phyloP scores from a whole-genome alignment of 2,888 invertebrate species.

The Lysandra coridon region DNA sequence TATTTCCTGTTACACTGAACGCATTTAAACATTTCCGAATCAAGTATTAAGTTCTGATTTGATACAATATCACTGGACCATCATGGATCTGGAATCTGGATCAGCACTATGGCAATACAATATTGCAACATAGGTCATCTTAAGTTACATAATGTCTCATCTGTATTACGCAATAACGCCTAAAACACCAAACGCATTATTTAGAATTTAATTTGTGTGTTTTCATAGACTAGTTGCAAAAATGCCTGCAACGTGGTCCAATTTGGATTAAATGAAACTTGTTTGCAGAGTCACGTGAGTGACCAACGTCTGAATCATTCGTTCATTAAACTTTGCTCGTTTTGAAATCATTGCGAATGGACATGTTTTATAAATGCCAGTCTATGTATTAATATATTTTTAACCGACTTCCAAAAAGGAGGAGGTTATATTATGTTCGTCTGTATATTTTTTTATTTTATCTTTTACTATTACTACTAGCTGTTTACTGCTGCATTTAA shows the following conservation, averaged over 20 bases:
- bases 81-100: too few relatives aligned
- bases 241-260: neutral
- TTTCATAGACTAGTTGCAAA: neutral
- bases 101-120: neutral
- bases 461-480: neutral
- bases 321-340: conserved; percentile 33
- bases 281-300: neutral
- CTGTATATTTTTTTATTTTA: neutral
- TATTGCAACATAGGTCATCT: too few relatives aligned
- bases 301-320: conserved; percentile 24
- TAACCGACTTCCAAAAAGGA: too few relatives aligned
- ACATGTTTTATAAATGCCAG: neutral
- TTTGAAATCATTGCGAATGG: conserved; percentile 16
- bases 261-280: conserved; percentile 19
- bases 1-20: neutral
- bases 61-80: neutral
- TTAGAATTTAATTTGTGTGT: neutral
- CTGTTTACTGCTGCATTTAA: neutral
- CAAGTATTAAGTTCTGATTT: neutral
- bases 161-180: neutral
- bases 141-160: too few relatives aligned
- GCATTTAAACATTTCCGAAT: too few relatives aligned
- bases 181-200: neutral
- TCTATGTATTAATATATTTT: neutral
- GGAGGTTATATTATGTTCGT: too few relatives aligned